These are phyloP conservation scores for Pachyrhynchus sulphureomaculatus DNA, from an alignment of 1,140 invertebrate genomes.

Conservation along the genomic window DNA sequence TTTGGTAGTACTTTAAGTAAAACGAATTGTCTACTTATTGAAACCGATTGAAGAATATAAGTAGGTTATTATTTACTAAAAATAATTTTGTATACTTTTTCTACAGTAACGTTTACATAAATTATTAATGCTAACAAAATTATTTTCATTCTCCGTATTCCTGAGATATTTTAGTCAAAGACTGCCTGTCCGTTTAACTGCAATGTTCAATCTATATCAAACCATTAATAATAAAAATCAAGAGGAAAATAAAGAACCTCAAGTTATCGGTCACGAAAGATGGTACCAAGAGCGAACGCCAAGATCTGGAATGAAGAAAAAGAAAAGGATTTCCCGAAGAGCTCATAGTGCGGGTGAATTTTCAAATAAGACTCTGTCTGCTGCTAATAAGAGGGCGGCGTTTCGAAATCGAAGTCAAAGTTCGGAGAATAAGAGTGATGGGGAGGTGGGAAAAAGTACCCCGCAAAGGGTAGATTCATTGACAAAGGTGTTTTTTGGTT, in stretches of 20 bases:
- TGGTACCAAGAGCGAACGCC: conserved; percentile 64
- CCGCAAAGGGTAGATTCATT: conserved; percentile 63
- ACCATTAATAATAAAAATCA: conserved; percentile 65
- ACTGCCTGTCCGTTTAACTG: background rate
- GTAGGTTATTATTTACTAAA: no score
- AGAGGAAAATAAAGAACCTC: conserved; percentile 60
- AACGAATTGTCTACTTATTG: no score
- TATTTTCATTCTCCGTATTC: background rate
- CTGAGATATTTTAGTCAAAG: conserved; percentile 9
- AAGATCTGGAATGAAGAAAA: conserved; percentile 52
- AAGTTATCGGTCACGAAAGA: conserved; percentile 72
- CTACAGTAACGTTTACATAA: background rate
- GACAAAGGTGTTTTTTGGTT: conserved; percentile 60
- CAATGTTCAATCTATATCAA: conserved; percentile 77
- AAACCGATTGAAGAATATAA: no score
- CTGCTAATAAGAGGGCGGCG: conserved; percentile 60
- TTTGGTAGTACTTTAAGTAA: no score
- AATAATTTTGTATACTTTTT: no score
- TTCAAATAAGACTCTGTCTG: conserved; percentile 63
- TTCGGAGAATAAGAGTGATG: conserved; percentile 56
- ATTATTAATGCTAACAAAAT: conserved; percentile 5
- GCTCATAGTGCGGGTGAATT: conserved; percentile 75
- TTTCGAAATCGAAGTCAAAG: conserved; percentile 61
- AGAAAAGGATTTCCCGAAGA: conserved; percentile 60
- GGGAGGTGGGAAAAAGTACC: conserved; percentile 57